Evolutionary conservation across 1,140 invertebrate genomes (phyloP), one percentile per base, ranked within the genome.

Genomic region (Penaeus indicus): DNA sequence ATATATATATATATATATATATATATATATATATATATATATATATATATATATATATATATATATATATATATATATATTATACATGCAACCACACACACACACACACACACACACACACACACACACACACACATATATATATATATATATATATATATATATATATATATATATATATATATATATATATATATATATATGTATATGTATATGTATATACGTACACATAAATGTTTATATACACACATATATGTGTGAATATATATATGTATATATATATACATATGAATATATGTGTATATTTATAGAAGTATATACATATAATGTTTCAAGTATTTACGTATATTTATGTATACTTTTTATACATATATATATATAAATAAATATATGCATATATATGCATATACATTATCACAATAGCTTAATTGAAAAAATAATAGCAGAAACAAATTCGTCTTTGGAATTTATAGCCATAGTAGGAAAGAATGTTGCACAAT

Each of bases 1-100:
- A 83, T 83, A 83, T 83, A 83, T 83, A 83, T 83, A 83, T 83
- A 63, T 62, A 83, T 83, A n/a, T 83, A 83, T 83, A 83, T 83
- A 61, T 83, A 62, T 82, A n/a, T 82, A 82, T 82, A 83, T 60
- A 61, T 60, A 82, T 83, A 83, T 83, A 83, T 83, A 83, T 83
- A 83, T 83, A 83, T 83, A 83, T 83, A 83, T 83, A 83, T 83
- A 83, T 83, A 83, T 83, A 83, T 63, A 61, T 83, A 63, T 62
- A 61, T 83, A 83, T 83, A 63, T 83, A 83, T 63, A 83, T 83
- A 61, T 83, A 63, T 83, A 63, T 83, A 63, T 62, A 63, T 83
- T 82, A 82, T 82, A 82, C 61, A 82, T 82, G 61, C 61, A 61
- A 61, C 61, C 61, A 61, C 61, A 82, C 61, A 82, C 61, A 82